Evolutionary conservation across 2,113 vertebrate genomes (phyloP), one percentile per base, ranked within the genome.

Genomic region (Melanerpes aurifrons): DNA sequence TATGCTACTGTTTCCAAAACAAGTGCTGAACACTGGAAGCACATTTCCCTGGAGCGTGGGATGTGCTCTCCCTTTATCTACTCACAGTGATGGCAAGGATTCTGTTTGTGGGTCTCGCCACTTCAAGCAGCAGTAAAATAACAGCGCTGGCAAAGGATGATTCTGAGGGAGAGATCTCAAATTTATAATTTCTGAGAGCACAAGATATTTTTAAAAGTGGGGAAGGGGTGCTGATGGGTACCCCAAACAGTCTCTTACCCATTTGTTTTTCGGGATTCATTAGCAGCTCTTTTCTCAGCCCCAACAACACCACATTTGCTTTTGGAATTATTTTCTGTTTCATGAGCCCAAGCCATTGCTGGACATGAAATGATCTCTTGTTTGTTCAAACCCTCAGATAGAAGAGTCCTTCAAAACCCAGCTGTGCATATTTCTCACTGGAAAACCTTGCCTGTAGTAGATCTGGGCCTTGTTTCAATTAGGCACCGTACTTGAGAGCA

Each of bases 141-240:
- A 2, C 19, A 50, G 2, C 12, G 9, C 7, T 2, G n/a, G 4
- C 21, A 35, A 26, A 53, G 32, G 29, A 47, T 6, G 21, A 12
- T 72, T 37, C 53, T 28, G 29, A 18, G 31, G 25, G 28, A 45
- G 22, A 12, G 43, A 5, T 7, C n/a, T 67, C 69, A 57, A 8
- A 1, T 16, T n/a, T 7, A 4, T 4, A 0, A 0, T 12, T 10
- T 57, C 10, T 12, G 29, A 58, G 67, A 47, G 75, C 56, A 22
- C 0, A 6, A 61, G 25, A 61, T 35, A 11, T 21, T 58, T 63
- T 22, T 3, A 61, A 45, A 18, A 20, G 32, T 1, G 9, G 67
- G 54, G 32, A 43, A 64, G 56, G 43, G 74, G 8, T 61, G 69
- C 53, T 37, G 53, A 3, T 6, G 25, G 20, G 22, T 26, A 29